Base-by-base conservation (phyloP, 2,888 invertebrate genomes). In the Melanargia galathea region DNA sequence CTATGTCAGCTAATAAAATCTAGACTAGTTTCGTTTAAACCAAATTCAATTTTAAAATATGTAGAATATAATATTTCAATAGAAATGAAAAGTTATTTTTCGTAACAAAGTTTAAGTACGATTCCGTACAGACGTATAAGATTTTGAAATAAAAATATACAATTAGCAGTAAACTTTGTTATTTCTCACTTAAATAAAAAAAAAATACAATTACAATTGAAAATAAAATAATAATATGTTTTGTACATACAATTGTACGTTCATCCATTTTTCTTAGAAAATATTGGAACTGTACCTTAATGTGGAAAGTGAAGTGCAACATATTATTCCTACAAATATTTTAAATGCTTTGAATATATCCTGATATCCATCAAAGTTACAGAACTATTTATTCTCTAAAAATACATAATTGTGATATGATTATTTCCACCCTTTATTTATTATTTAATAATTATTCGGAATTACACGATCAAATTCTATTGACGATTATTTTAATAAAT, bases 351-450 rank as follows among this genome's bases (percentile, higher is more conserved):
- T 76, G 75, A 78, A 80, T 79, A 52, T 22, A 75, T 54, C 57
- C 64, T 45, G 48, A 62, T 65, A 83, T 69, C 75, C 73, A 73
- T 74, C 75, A 63, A 58, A 78, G 59, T 59, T 59, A 59, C 77
- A 74, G 80, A 83, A 82, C 74, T 73, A 71, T 79, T 79, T 79
- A 73, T 52, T 74, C 70, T 76, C 81, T 86, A 85, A 83, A 85
- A 81, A 84, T 87, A 85, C 74, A 80, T 83, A 85, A 75, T 78
- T 80, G 89, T 90, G 90, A 90, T 90, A 90, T 90, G 90, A 84
- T 87, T 82, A 80, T 74, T 81, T 85, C 79, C 81, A 84, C 81
- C 84, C 82, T 81, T 70, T 66, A 55, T 63, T 60, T 56, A 58
- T 59, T 65, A 69, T 52, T 52, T 20, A 20, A 35, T 63, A 67